Conservation (phyloP, 2,113 vertebrate genomes). For the Camelus dromedarius region DNA sequence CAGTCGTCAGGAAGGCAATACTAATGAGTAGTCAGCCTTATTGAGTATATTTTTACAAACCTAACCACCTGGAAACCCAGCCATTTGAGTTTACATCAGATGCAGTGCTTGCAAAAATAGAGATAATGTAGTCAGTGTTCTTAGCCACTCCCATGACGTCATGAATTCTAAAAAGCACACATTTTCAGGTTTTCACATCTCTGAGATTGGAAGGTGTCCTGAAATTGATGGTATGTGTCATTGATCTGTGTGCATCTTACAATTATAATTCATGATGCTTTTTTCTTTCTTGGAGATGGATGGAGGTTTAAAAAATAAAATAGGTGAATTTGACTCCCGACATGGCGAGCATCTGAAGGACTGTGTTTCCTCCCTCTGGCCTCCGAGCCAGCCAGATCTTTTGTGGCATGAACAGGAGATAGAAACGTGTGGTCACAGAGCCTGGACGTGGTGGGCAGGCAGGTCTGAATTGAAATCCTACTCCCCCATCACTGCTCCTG, state of each 20-base stretch:
- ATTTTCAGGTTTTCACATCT: neutral
- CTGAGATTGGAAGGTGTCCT: neutral
- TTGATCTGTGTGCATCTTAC: neutral
- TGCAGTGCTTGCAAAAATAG: neutral
- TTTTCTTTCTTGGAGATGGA: neutral
- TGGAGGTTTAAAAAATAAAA: neutral
- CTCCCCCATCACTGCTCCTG: neutral
- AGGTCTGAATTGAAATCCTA: neutral
- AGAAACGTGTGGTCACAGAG: neutral
- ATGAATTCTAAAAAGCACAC: neutral
- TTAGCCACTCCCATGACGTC: neutral
- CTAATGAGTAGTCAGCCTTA: neutral
- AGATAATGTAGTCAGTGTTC: neutral
- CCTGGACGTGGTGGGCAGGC: rapidly evolving
- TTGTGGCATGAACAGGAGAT: neutral
- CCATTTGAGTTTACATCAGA: neutral
- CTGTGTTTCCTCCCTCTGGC: neutral
- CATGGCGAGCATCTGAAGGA: neutral
- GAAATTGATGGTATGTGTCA: neutral
- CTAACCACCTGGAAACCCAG: neutral
- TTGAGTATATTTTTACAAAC: neutral
- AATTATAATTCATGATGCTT: neutral
- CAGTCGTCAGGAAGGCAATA: rapidly evolving
- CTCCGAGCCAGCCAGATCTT: neutral
- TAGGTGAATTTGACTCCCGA: neutral